Evolutionary conservation across 2,888 invertebrate species (phyloP).

Genomic region (Mantis religiosa): DNA sequence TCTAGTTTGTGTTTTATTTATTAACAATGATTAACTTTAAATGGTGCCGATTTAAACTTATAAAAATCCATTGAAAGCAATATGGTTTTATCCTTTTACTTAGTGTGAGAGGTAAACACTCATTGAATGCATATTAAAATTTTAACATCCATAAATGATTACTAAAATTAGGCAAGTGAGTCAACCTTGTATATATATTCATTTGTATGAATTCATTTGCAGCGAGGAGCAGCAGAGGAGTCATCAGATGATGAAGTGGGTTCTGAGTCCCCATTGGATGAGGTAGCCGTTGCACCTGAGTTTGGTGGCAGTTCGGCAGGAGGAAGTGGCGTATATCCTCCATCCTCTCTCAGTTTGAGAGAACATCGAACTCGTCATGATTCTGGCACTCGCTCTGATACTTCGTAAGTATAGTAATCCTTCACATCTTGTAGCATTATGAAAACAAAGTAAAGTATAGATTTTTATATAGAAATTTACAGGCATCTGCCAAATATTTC

Average conservation of each 20-base stretch:
- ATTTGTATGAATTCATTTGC: slow-evolving; percentile 26
- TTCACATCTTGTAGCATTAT: no score
- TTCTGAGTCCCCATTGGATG: slow-evolving; percentile 76
- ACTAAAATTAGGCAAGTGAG: no score
- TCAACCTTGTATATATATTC: no score
- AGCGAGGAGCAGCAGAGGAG: slow-evolving; percentile 65
- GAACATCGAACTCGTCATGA: slow-evolving; percentile 59
- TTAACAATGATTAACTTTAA: no score
- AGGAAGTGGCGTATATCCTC: slow-evolving; percentile 54
- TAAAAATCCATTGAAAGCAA: no score
- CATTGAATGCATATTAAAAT: background rate
- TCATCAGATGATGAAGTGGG: slow-evolving; percentile 78
- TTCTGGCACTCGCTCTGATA: slow-evolving; percentile 64
- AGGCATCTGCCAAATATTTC: no score
- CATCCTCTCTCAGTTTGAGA: slow-evolving; percentile 59
- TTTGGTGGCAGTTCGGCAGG: slow-evolving; percentile 45
- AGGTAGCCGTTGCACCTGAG: slow-evolving; percentile 57
- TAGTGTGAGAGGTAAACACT: background rate
- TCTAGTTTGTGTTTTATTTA: no score
- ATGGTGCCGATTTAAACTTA: no score
- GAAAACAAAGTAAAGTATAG: background rate
- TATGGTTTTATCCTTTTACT: background rate
- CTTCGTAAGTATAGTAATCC: slow-evolving; percentile 50
- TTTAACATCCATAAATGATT: no score
- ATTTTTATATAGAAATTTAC: background rate